These are phyloP conservation scores for Meriones psammophilus DNA, from an alignment of 2,797 vertebrate genomes.

Conservation along the genomic window DNA sequence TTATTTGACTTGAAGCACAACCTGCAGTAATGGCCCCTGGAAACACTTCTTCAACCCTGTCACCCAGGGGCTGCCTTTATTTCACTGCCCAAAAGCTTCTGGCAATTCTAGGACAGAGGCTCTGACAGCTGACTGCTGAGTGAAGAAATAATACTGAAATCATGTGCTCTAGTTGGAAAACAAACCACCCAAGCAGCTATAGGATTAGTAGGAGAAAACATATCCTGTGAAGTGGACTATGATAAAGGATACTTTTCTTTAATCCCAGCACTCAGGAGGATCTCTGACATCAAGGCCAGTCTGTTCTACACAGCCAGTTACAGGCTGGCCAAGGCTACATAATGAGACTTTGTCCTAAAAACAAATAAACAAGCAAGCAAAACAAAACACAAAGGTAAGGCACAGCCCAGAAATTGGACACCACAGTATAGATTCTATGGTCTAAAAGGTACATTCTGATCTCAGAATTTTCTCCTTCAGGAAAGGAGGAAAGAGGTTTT, in stretches of 20 bases:
- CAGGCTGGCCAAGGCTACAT: neutral
- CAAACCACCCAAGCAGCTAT: neutral
- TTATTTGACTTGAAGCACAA: constrained; percentile 17
- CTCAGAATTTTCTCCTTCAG: constrained; percentile 9
- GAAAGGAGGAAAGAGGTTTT: neutral
- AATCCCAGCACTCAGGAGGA: neutral
- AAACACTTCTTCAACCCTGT: neutral
- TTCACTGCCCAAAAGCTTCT: constrained; percentile 36
- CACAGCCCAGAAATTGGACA: neutral
- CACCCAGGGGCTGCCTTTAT: constrained; percentile 2
- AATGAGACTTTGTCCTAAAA: neutral
- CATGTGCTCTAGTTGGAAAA: constrained; percentile 40
- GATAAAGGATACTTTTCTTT: constrained; percentile 9
- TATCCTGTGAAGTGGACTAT: neutral
- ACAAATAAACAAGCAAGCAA: neutral
- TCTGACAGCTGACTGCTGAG: neutral
- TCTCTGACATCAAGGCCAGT: neutral
- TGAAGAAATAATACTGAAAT: constrained; percentile 53
- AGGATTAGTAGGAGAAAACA: neutral
- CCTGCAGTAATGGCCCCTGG: neutral
- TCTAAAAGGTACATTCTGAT: neutral
- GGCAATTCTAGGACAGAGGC: constrained; percentile 34
- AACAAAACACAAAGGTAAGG: neutral
- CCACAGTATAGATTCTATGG: neutral
- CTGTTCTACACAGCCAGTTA: neutral